A percentile compares a stretch with the other conserved stretches of the same genome.
phyloP scores from a whole-genome alignment of 2,888 invertebrate species.

The Drosophila limbata region DNA sequence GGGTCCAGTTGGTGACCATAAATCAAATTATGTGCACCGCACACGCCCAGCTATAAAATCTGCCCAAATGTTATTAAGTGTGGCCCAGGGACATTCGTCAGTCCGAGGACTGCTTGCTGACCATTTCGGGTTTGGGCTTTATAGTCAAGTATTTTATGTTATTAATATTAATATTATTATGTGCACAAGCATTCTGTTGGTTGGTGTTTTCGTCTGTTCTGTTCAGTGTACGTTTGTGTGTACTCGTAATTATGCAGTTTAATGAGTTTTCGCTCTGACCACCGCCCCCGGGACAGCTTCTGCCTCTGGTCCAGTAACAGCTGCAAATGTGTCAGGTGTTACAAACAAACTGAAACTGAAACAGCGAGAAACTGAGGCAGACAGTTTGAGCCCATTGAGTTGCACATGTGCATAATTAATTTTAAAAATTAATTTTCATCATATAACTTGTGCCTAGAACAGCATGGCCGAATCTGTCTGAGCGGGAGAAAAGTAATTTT shows the following conservation, averaged over 20 bases:
- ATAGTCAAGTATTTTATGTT: constrained; percentile 66
- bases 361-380: constrained; percentile 21
- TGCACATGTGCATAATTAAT: constrained; percentile 78
- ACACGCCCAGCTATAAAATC: constrained; percentile 51
- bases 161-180: constrained; percentile 79
- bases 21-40: constrained; percentile 72
- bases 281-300: constrained; percentile 26
- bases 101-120: constrained; percentile 35
- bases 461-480: constrained; percentile 3
- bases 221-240: constrained; percentile 31
- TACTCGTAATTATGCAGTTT: constrained; percentile 76
- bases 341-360: constrained; percentile 36
- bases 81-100: constrained; percentile 66
- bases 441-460: constrained; percentile 22
- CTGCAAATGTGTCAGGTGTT: constrained; percentile 62
- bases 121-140: constrained; percentile 45
- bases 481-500: constrained; percentile 4
- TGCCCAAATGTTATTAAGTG: constrained; percentile 72
- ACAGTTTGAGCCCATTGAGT: constrained; percentile 18
- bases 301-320: constrained; percentile 41
- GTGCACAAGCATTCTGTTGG: constrained; percentile 44
- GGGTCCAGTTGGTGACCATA: constrained; percentile 51
- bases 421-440: constrained; percentile 65
- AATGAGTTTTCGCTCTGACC: constrained; percentile 75
- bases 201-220: constrained; percentile 21